Conservation (phyloP, 1,140 invertebrate species). For the Drosophila suzukii region DNA sequence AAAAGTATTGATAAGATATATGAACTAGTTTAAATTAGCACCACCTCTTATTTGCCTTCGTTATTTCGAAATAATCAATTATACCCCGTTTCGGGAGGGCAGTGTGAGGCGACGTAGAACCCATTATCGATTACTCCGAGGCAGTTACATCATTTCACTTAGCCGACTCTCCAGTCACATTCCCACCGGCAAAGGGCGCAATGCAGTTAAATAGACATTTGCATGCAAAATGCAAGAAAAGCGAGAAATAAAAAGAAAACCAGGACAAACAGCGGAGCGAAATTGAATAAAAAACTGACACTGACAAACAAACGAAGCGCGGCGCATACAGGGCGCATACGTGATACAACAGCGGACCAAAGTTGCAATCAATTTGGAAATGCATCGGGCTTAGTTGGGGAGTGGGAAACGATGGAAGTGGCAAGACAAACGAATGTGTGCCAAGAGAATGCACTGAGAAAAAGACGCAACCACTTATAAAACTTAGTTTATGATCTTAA, state of each 20-base stretch:
- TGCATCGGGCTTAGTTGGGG: constrained; percentile 45
- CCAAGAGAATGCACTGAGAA: constrained; percentile 10
- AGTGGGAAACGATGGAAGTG: constrained; percentile 18
- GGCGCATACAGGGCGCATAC: constrained; percentile 48
- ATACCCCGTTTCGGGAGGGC: constrained; percentile 6
- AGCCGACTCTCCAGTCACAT: constrained; percentile 24
- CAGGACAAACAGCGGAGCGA: constrained; percentile 70
- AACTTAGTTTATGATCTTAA: no score
- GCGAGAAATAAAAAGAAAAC: constrained; percentile 57
- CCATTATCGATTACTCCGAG: constrained; percentile 71
- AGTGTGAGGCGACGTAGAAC: neutral
- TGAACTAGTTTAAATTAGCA: neutral
- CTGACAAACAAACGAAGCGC: constrained; percentile 56
- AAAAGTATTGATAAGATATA: neutral
- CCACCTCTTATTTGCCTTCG: neutral
- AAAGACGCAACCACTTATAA: neutral
- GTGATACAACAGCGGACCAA: constrained; percentile 58
- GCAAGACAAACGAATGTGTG: constrained; percentile 43
- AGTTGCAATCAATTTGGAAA: constrained; percentile 83
- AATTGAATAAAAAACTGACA: constrained; percentile 78
- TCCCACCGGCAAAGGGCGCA: constrained; percentile 56
- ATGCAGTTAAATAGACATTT: constrained; percentile 81
- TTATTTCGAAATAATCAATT: constrained; percentile 27
- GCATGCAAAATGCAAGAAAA: constrained; percentile 73
- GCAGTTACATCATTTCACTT: constrained; percentile 81